Conservation (phyloP, 2,113 vertebrate species). For the Gopherus evgoodei region DNA sequence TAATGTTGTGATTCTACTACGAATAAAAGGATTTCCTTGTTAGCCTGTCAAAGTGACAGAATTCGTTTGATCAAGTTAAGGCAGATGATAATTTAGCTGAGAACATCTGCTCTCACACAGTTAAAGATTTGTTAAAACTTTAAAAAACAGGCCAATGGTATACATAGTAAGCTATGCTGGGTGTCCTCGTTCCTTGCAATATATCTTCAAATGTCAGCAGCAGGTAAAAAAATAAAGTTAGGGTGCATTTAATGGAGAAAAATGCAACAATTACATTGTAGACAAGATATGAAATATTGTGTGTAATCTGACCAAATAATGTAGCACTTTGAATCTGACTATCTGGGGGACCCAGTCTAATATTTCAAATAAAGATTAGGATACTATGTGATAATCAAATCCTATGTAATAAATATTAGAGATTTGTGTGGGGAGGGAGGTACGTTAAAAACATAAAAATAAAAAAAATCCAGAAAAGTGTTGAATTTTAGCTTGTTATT, state of each 20-base stretch:
- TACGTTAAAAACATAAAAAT: neutral
- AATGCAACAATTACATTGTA: neutral
- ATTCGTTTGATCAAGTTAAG: neutral
- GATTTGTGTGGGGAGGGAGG: accelerated
- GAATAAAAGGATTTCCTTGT: neutral
- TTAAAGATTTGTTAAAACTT: neutral
- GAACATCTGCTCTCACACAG: neutral
- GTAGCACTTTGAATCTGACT: neutral
- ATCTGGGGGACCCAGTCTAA: neutral
- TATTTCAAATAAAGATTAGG: neutral
- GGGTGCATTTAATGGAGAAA: neutral
- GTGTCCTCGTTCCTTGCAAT: neutral
- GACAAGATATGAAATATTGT: neutral
- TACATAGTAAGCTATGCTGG: neutral
- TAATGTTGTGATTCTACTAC: neutral
- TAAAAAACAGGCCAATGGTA: neutral
- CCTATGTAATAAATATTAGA: accelerated
- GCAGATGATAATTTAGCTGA: neutral
- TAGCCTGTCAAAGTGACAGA: neutral
- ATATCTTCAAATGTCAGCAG: neutral
- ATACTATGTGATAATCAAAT: neutral
- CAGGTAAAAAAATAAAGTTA: neutral
- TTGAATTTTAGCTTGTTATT: neutral
- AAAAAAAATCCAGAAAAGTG: neutral
- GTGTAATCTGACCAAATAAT: neutral